A percentile compares a stretch with the other conserved stretches of the same genome.
phyloP scores from a whole-genome alignment of 2,797 vertebrate species.

The Semotilus atromaculatus region DNA sequence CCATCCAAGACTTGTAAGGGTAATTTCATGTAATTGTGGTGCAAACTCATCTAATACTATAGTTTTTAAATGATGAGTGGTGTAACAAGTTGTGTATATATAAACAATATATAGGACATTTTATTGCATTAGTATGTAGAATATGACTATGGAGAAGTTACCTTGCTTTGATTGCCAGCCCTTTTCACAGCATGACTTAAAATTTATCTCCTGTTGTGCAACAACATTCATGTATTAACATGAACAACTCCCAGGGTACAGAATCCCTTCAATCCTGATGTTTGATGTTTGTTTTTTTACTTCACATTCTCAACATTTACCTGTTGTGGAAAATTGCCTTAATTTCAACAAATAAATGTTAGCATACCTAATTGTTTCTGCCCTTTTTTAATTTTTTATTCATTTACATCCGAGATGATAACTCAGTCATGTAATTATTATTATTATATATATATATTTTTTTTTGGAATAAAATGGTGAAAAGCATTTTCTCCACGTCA shows the following conservation, averaged over 20 bases:
- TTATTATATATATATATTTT: too few species aligned
- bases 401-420: too few species aligned
- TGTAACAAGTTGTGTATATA: not conserved
- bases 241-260: slow-evolving; percentile 3
- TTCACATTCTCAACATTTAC: slow-evolving; percentile 15
- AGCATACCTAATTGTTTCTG: not conserved
- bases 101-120: not conserved
- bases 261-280: not conserved
- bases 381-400: not conserved
- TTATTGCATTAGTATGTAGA: slow-evolving; percentile 1
- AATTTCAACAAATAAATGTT: not conserved
- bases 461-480: not conserved
- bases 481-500: not conserved
- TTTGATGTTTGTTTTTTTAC: not conserved
- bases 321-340: not conserved
- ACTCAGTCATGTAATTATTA: not conserved
- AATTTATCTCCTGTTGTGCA: slow-evolving; percentile 3
- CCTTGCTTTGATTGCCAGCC: not conserved
- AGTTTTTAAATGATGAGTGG: not conserved
- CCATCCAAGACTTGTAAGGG: slow-evolving; percentile 2
- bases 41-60: not conserved
- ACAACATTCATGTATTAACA: slow-evolving; percentile 27
- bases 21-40: slow-evolving; percentile 7
- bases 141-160: not conserved
- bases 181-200: slow-evolving; percentile 18